phyloP scores from a whole-genome alignment of 2,797 vertebrate species.

The Harpagifer antarcticus region DNA sequence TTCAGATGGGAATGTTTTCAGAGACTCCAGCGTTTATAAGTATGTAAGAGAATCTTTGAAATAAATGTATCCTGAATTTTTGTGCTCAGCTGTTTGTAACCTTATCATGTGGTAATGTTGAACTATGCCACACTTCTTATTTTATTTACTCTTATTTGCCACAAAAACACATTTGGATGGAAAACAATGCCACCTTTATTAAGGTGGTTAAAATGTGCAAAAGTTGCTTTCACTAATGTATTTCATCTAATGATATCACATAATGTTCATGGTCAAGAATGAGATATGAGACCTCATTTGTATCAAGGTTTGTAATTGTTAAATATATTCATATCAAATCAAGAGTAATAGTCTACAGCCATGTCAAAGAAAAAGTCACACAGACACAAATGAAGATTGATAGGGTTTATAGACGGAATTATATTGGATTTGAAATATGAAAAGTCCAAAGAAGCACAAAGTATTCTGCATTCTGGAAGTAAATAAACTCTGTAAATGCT shows the following conservation, averaged over 20 bases:
- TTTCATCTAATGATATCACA: neutral
- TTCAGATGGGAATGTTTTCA: conserved; percentile 14
- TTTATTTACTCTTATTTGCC: neutral
- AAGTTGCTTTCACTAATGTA: neutral
- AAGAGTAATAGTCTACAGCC: neutral
- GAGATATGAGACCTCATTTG: no score
- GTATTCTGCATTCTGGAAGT: conserved; percentile 44
- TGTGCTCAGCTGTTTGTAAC: neutral
- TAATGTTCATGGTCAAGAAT: neutral
- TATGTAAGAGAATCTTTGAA: neutral
- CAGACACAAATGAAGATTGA: conserved; percentile 59
- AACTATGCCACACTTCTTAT: neutral
- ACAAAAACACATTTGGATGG: neutral
- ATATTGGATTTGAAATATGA: conserved; percentile 63
- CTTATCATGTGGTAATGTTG: neutral
- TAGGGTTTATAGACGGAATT: conserved; percentile 44
- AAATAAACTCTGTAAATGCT: conserved; percentile 47
- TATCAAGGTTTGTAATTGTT: no score
- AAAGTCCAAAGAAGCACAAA: conserved; percentile 58
- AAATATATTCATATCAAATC: no score
- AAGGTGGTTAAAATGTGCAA: no score
- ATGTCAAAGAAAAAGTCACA: conserved; percentile 45
- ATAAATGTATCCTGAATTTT: neutral
- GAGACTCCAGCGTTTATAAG: neutral
- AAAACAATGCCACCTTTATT: neutral